phyloP scores from a whole-genome alignment of 2,113 vertebrate genomes.

The Heterocephalus glaber region DNA sequence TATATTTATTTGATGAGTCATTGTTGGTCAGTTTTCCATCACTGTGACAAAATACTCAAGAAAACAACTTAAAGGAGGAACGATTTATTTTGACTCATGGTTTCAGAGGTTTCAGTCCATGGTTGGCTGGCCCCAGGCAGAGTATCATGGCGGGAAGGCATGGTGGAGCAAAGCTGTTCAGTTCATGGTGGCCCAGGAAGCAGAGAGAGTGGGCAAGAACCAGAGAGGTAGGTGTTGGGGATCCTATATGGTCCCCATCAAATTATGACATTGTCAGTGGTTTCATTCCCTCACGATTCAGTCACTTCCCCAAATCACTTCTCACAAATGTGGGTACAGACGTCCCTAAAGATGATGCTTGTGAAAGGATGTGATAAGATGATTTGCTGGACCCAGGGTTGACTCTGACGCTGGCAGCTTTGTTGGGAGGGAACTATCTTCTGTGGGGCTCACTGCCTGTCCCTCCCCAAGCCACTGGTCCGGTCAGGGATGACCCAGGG shows the following conservation, averaged over 20 bases:
- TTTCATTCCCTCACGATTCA: neutral
- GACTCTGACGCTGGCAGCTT: neutral
- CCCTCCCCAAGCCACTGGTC: neutral
- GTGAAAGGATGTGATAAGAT: neutral
- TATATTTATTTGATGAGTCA: neutral
- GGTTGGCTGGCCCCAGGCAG: neutral
- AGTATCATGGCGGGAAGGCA: neutral
- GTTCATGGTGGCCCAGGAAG: neutral
- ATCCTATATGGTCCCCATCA: neutral
- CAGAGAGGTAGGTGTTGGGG: neutral
- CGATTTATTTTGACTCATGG: neutral
- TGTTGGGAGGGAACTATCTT: neutral
- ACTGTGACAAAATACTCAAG: neutral
- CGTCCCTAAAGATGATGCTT: neutral
- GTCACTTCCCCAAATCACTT: neutral
- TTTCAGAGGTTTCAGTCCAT: neutral
- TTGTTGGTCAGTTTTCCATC: neutral
- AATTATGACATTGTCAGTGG: neutral
- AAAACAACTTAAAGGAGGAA: neutral
- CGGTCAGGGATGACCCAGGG: neutral
- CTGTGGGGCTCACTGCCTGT: neutral
- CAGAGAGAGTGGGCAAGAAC: neutral
- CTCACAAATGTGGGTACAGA: neutral
- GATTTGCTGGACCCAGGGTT: neutral
- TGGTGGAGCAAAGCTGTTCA: neutral